Conservation (phyloP, 2,888 invertebrate genomes). For the Leptopilina drosophilae region DNA sequence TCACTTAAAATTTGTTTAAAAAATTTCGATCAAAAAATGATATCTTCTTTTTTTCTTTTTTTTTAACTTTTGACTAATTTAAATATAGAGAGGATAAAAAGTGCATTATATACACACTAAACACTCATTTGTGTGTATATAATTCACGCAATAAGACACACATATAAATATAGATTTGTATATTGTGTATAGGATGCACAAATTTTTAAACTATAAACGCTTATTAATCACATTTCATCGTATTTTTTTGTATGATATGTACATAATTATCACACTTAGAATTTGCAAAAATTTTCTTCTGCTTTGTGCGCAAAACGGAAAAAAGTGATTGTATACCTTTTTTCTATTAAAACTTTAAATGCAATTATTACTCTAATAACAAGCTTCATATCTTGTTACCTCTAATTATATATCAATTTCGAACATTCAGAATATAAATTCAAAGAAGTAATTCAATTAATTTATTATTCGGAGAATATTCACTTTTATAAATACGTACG, state of each 20-base stretch:
- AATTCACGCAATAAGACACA: conserved; percentile 51
- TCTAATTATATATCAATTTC: conserved; percentile 18
- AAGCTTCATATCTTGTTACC: conserved; percentile 2
- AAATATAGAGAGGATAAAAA: conserved; percentile 20
- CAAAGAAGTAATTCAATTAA: conserved; percentile 2
- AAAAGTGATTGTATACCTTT: conserved; percentile 10
- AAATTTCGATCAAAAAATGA: background rate
- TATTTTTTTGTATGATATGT: conserved; percentile 59
- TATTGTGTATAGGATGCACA: conserved; percentile 28
- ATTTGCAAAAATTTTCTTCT: conserved; percentile 41
- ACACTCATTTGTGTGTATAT: conserved; percentile 49
- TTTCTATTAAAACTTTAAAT: conserved; percentile 42
- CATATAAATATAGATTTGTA: conserved; percentile 40
- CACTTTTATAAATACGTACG: background rate
- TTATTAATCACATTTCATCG: conserved; percentile 51
- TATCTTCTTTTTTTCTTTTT: too few relatives aligned
- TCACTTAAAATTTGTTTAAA: background rate
- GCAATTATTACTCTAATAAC: conserved; percentile 23
- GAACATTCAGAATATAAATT: conserved; percentile 25
- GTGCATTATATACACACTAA: conserved; percentile 51
- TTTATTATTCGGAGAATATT: conserved; percentile 12
- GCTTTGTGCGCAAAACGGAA: conserved; percentile 36
- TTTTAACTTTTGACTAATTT: conserved; percentile 1
- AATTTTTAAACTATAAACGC: conserved; percentile 45
- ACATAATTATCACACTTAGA: conserved; percentile 64